Conservation (phyloP, 2,113 vertebrate species). For the Chamaea fasciata region DNA sequence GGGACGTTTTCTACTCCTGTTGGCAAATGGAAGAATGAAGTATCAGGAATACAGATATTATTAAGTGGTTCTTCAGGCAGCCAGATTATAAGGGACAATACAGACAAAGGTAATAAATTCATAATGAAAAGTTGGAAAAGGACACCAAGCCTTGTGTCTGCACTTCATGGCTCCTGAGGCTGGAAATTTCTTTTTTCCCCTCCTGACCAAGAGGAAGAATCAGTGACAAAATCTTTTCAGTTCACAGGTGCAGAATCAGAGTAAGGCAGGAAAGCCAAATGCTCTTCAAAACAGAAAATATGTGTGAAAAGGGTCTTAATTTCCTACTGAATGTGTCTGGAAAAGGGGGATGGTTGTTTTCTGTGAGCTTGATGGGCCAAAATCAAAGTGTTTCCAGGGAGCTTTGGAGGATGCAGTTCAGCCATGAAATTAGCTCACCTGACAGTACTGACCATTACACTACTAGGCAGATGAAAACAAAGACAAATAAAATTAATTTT, state of each 20-base stretch:
- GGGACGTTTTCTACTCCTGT: neutral
- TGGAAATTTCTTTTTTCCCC: neutral
- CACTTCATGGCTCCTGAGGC: neutral
- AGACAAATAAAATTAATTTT: neutral
- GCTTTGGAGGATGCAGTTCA: neutral
- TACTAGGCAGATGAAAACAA: neutral
- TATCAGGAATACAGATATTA: neutral
- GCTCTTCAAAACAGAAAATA: neutral
- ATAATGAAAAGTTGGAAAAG: neutral
- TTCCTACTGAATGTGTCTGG: neutral
- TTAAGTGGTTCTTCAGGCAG: neutral
- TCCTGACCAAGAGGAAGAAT: neutral
- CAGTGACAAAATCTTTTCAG: neutral
- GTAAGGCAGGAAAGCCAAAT: neutral
- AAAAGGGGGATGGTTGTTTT: neutral
- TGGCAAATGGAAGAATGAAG: neutral
- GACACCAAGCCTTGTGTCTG: neutral
- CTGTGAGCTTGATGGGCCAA: neutral
- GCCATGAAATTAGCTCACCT: neutral
- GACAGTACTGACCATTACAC: neutral
- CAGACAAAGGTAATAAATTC: neutral
- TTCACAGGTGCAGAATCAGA: neutral
- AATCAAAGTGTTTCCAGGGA: neutral
- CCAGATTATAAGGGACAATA: neutral
- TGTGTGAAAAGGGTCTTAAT: neutral